Conservation (phyloP, 2,888 invertebrate genomes). For the Buathra laborator region DNA sequence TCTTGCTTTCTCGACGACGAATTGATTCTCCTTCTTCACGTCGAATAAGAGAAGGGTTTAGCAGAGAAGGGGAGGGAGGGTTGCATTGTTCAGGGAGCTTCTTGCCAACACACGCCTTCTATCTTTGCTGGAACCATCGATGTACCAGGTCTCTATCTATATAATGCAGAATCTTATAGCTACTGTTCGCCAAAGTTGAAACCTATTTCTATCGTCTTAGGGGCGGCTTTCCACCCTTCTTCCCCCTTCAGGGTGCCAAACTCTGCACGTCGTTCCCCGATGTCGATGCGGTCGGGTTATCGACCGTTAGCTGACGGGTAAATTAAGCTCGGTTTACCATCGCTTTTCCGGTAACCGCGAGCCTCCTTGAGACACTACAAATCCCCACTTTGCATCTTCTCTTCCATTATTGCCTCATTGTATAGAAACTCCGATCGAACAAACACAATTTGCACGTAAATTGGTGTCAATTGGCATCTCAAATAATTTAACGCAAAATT, state of each 20-base stretch:
- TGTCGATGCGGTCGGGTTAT: constrained; percentile 70
- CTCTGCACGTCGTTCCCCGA: constrained; percentile 42
- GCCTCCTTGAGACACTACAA: constrained; percentile 32
- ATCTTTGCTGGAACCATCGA: not conserved
- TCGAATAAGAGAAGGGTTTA: constrained; percentile 32
- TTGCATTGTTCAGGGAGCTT: constrained; percentile 54
- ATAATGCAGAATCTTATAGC: constrained; percentile 32
- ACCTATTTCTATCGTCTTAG: constrained; percentile 57
- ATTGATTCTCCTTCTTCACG: constrained; percentile 39
- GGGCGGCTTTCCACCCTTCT: not conserved
- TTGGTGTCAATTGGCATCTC: not conserved
- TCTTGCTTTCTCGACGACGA: constrained; percentile 33
- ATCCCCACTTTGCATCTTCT: constrained; percentile 7
- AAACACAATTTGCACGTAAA: not conserved
- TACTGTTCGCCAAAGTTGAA: constrained; percentile 65
- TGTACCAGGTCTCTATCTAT: constrained; percentile 8
- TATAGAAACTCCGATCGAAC: not conserved
- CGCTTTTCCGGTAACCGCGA: constrained; percentile 65
- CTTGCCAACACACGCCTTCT: constrained; percentile 20
- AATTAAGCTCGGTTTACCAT: constrained; percentile 76
- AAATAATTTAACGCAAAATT: constrained; percentile 7
- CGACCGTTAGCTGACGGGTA: constrained; percentile 73
- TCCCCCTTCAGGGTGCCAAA: constrained; percentile 19
- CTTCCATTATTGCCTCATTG: not conserved
- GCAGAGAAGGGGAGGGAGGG: constrained; percentile 12